These are phyloP conservation scores for Megaleporinus macrocephalus DNA, from an alignment of 2,113 vertebrate genomes.

Conservation along the genomic window DNA sequence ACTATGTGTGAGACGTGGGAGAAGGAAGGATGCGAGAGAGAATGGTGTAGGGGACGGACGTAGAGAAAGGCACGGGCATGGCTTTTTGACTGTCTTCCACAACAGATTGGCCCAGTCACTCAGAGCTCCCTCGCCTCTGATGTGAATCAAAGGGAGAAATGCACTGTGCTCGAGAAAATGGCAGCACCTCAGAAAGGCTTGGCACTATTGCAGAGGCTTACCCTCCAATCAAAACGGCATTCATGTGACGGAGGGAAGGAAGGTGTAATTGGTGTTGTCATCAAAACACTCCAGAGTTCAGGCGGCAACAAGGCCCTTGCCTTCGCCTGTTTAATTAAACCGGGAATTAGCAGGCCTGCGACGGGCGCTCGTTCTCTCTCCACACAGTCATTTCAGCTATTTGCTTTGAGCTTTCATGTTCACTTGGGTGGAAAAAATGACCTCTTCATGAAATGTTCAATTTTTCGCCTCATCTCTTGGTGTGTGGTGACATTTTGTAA, in stretches of 20 bases:
- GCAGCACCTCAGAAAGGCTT: constrained; percentile 10
- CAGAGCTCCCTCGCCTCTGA: constrained; percentile 26
- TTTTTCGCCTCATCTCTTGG: constrained; percentile 40
- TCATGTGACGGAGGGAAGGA: constrained; percentile 32
- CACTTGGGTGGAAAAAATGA: constrained; percentile 31
- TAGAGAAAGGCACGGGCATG: neutral
- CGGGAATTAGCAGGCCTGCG: constrained; percentile 41
- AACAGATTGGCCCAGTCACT: constrained; percentile 45
- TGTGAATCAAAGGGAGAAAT: constrained; percentile 18
- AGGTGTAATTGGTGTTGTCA: constrained; percentile 56
- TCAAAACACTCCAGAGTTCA: constrained; percentile 62
- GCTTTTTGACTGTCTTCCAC: constrained; percentile 30
- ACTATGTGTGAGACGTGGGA: neutral
- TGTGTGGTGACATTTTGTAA: constrained; percentile 47
- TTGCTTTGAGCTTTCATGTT: constrained; percentile 22
- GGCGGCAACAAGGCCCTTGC: constrained; percentile 40
- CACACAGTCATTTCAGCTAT: constrained; percentile 29
- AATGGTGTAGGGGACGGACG: neutral
- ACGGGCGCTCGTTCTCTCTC: constrained; percentile 30
- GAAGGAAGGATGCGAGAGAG: neutral
- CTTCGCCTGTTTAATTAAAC: constrained; percentile 53
- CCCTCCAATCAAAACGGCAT: constrained; percentile 44
- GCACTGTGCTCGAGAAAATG: constrained; percentile 9
- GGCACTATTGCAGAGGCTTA: constrained; percentile 17
- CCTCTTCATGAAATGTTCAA: constrained; percentile 36